Percentiles rank a stretch among this genome's conserved stretches.
Evolutionary conservation across 2,888 invertebrate species (phyloP).

Genomic region (Lithodes maja): DNA sequence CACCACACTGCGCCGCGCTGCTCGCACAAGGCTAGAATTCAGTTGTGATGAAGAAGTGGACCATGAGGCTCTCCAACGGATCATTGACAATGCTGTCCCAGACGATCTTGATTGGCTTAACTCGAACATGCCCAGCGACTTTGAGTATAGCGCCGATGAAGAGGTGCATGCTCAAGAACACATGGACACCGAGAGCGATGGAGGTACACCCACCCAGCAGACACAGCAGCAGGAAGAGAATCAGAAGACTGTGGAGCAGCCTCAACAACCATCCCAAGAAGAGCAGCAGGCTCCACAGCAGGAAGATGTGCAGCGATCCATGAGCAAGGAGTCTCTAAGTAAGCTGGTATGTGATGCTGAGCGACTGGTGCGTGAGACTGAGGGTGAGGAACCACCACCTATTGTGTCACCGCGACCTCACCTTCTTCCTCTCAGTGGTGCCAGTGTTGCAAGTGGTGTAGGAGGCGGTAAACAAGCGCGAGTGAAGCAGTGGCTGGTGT

Average conservation of each 20-base stretch:
- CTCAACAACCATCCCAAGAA: background rate
- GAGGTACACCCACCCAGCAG: conserved; percentile 44
- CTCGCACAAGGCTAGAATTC: conserved; percentile 62
- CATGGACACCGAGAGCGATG: conserved; percentile 68
- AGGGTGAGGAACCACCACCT: conserved; percentile 58
- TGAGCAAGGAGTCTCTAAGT: conserved; percentile 81
- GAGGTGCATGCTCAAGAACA: conserved; percentile 54
- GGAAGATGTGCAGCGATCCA: conserved; percentile 41
- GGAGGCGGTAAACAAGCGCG: conserved; percentile 60
- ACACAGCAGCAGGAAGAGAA: background rate
- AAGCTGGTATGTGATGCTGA: conserved; percentile 87
- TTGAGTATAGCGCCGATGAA: conserved; percentile 52
- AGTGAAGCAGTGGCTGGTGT: conserved; percentile 62
- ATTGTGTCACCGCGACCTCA: conserved; percentile 59
- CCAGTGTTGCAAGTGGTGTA: conserved; percentile 20
- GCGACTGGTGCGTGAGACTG: conserved; percentile 80
- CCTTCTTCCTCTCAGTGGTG: conserved; percentile 37
- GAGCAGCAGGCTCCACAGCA: conserved; percentile 31
- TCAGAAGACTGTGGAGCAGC: conserved; percentile 1
- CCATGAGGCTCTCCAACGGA: conserved; percentile 66
- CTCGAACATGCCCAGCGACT: conserved; percentile 65
- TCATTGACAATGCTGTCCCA: conserved; percentile 68
- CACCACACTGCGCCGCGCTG: conserved; percentile 40
- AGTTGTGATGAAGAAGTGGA: conserved; percentile 67
- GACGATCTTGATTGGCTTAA: conserved; percentile 68